Conservation (phyloP, 1,140 invertebrate species). For the Campoletis sonorensis region DNA sequence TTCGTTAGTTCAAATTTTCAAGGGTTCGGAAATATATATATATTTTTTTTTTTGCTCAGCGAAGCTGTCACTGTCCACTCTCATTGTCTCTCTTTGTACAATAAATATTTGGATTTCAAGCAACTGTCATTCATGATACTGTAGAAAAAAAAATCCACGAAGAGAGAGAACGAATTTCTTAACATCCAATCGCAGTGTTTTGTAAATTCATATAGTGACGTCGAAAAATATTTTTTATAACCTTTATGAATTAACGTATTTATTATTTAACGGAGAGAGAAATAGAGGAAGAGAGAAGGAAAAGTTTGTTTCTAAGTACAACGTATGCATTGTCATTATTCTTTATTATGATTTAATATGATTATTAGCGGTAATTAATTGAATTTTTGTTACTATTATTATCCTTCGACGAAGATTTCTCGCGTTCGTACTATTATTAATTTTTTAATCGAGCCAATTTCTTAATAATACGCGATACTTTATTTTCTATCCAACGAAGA, state of each 20-base stretch:
- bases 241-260: conserved; percentile 66
- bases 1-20: too few relatives aligned
- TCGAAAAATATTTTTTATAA: conserved; percentile 68
- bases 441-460: too few relatives aligned
- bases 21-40: too few relatives aligned
- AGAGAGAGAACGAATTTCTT: conserved; percentile 16
- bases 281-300: neutral
- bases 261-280: conserved; percentile 53
- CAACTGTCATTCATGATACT: neutral
- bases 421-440: too few relatives aligned
- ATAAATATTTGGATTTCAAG: neutral
- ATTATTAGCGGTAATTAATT: neutral
- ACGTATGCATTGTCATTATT: conserved; percentile 36
- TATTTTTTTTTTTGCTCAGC: too few relatives aligned
- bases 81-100: too few relatives aligned
- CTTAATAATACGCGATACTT: too few relatives aligned
- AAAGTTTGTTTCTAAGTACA: neutral
- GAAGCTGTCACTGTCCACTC: too few relatives aligned
- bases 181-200: conserved; percentile 55
- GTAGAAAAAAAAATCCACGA: neutral
- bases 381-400: too few relatives aligned
- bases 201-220: conserved; percentile 52
- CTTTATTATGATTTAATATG: neutral
- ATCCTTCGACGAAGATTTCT: too few relatives aligned
- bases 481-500: too few relatives aligned